Evolutionary conservation across 2,113 vertebrate genomes (phyloP).

Genomic region (Agapornis roseicollis): DNA sequence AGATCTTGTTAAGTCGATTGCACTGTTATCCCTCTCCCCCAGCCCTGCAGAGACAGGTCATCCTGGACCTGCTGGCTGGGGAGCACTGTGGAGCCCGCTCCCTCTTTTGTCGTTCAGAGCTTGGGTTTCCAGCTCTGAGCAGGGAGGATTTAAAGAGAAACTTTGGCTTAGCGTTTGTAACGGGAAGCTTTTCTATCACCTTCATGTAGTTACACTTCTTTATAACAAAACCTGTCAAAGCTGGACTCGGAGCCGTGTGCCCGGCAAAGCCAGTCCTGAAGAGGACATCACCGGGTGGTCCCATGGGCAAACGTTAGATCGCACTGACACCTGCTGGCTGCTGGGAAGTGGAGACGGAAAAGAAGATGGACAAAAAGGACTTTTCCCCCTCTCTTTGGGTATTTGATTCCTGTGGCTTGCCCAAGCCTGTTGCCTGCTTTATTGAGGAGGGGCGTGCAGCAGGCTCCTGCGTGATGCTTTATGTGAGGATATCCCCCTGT

Average conservation of each 20-base stretch:
- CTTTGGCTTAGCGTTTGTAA: slow-evolving; percentile 55
- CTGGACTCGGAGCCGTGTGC: not conserved
- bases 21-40: slow-evolving; percentile 55
- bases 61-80: not conserved
- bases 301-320: not conserved
- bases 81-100: not conserved
- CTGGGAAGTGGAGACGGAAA: not conserved
- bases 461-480: not conserved
- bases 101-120: not conserved
- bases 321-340: slow-evolving; percentile 54
- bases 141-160: slow-evolving; percentile 19
- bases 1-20: slow-evolving; percentile 54
- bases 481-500: not conserved
- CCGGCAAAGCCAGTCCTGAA: not conserved
- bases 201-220: slow-evolving; percentile 56
- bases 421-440: not conserved
- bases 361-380: not conserved
- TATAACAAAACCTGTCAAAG: slow-evolving; percentile 55
- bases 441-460: not conserved
- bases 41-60: not conserved
- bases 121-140: slow-evolving; percentile 19
- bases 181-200: slow-evolving; percentile 61
- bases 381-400: not conserved
- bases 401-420: not conserved
- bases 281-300: not conserved